Evolutionary conservation across 2,113 vertebrate species (phyloP).

Genomic region (Oenanthe oenanthe): DNA sequence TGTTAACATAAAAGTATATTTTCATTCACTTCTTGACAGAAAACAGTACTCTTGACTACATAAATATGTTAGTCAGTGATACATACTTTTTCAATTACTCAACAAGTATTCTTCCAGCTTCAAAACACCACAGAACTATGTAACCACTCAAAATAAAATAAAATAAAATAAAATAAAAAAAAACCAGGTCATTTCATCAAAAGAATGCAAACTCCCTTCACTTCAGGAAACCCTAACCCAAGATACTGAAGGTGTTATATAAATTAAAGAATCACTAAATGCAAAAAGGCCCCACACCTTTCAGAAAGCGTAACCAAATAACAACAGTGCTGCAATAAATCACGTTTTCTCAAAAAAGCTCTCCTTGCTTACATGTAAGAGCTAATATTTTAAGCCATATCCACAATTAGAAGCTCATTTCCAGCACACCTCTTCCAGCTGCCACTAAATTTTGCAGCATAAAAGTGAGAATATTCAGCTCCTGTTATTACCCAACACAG

Average conservation of each 20-base stretch:
- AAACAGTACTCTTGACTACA: not conserved
- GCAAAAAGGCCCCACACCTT: not conserved
- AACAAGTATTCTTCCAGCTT: not conserved
- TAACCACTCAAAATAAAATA: not conserved
- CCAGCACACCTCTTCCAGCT: not conserved
- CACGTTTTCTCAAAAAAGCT: not conserved
- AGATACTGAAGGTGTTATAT: not conserved
- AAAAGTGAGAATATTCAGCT: not conserved
- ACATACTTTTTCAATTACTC: not conserved
- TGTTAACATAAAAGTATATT: not conserved
- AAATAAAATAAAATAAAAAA: not conserved
- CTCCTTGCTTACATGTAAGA: not conserved
- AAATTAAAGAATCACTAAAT: not conserved
- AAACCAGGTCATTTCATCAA: not conserved
- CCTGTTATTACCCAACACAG: not conserved
- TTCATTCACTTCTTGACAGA: not conserved
- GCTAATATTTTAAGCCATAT: not conserved
- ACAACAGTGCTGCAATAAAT: not conserved
- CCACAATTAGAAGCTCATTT: not conserved
- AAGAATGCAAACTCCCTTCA: not conserved
- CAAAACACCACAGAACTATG: not conserved
- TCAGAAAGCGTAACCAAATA: not conserved
- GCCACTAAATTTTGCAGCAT: not conserved
- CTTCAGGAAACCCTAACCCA: not conserved
- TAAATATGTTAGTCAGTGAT: slow-evolving; percentile 3